Evolutionary conservation across 2,888 invertebrate genomes (phyloP).

Genomic region (Acanthacorydalis orientalis): DNA sequence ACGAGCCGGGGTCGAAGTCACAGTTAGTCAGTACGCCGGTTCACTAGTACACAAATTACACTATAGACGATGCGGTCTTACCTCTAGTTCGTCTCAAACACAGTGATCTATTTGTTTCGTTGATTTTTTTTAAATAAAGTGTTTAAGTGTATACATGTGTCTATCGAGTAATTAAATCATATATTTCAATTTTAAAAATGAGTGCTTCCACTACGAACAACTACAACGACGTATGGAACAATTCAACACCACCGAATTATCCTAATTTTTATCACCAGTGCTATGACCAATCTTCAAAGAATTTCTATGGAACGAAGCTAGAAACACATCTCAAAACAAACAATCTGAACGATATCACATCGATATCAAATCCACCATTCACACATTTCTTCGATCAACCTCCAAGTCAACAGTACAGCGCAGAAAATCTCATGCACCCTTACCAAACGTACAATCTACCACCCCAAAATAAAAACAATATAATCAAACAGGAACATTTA

Average conservation of each 20-base stretch:
- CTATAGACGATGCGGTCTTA: background rate
- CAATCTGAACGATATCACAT: background rate
- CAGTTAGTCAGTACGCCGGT: background rate
- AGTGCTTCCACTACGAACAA: constrained; percentile 20
- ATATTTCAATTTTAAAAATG: constrained; percentile 14
- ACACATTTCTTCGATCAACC: background rate
- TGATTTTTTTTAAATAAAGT: background rate
- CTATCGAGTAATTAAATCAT: background rate
- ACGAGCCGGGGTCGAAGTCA: background rate
- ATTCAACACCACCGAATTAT: constrained; percentile 8
- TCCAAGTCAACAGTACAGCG: background rate
- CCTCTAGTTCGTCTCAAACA: background rate
- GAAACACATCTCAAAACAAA: constrained; percentile 5
- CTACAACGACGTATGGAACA: constrained; percentile 21
- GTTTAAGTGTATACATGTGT: too few species aligned
- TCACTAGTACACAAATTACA: background rate
- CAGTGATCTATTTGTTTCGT: background rate
- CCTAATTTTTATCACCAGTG: constrained; percentile 7
- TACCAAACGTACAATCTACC: background rate
- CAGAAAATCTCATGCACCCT: background rate
- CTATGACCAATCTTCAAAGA: background rate
- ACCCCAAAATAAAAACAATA: background rate
- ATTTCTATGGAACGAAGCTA: constrained; percentile 10
- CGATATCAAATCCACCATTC: background rate
- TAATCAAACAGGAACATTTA: background rate